Evolutionary conservation across 2,888 invertebrate species (phyloP).

Genomic region (Neria commutata): DNA sequence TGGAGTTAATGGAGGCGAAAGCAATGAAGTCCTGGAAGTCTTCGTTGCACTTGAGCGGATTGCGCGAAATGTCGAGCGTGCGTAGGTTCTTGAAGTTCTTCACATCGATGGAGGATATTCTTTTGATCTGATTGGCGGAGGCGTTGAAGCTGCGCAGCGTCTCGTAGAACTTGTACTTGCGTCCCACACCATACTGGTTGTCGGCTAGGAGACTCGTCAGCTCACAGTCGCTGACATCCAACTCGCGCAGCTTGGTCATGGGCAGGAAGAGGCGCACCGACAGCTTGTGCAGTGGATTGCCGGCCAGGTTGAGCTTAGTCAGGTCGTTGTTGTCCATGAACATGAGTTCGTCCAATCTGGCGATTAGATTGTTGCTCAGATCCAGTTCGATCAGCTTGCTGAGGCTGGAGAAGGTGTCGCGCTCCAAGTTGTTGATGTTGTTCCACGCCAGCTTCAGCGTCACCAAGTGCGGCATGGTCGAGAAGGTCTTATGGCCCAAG

Average conservation of each 20-base stretch:
- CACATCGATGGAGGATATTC: slow-evolving; percentile 50
- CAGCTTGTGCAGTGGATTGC: slow-evolving; percentile 73
- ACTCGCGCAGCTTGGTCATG: slow-evolving; percentile 67
- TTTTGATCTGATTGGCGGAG: slow-evolving; percentile 57
- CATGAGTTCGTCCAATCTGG: slow-evolving; percentile 67
- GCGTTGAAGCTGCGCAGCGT: slow-evolving; percentile 67
- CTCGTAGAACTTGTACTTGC: slow-evolving; percentile 61
- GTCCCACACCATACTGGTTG: slow-evolving; percentile 58
- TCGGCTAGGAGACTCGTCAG: slow-evolving; percentile 72
- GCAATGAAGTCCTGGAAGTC: slow-evolving; percentile 71
- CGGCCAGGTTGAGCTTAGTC: slow-evolving; percentile 70
- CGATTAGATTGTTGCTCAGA: slow-evolving; percentile 73
- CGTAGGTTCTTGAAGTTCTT: slow-evolving; percentile 59
- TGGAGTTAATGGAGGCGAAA: slow-evolving; percentile 51
- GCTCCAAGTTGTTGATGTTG: slow-evolving; percentile 66
- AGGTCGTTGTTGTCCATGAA: slow-evolving; percentile 73
- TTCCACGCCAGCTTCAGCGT: slow-evolving; percentile 74
- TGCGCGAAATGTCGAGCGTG: slow-evolving; percentile 66
- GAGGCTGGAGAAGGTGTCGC: slow-evolving; percentile 65
- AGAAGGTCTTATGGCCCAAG: slow-evolving; percentile 70
- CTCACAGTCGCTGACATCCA: slow-evolving; percentile 75
- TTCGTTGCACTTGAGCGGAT: slow-evolving; percentile 72
- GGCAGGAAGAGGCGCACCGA: slow-evolving; percentile 72
- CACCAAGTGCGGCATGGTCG: slow-evolving; percentile 73
- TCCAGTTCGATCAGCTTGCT: slow-evolving; percentile 73